Evolutionary conservation across 2,113 vertebrate genomes (phyloP).

Genomic region (Cyphomyrus plagiostoma): DNA sequence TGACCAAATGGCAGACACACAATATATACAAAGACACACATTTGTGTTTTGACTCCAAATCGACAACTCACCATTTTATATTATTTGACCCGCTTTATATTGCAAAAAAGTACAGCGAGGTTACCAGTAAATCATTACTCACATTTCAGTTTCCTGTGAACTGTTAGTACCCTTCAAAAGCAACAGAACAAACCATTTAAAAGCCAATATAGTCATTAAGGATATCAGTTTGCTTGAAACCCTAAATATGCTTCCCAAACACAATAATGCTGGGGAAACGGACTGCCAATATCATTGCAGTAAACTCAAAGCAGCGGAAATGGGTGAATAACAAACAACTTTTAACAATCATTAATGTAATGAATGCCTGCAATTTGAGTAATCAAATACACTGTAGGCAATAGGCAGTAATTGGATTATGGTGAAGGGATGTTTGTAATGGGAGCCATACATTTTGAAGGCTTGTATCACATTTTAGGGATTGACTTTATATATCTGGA

Average conservation of each 20-base stretch:
- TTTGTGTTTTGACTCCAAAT: background rate
- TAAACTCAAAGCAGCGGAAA: background rate
- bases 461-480: background rate
- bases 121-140: background rate
- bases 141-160: background rate
- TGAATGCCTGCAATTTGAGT: background rate
- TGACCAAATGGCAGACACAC: background rate
- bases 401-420: background rate
- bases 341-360: conserved; percentile 11
- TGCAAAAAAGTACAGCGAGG: background rate
- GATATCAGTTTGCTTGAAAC: conserved; percentile 2
- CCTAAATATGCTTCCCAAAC: background rate
- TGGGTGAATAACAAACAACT: background rate
- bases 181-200: background rate
- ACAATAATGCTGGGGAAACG: background rate
- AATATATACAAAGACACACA: background rate
- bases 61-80: background rate
- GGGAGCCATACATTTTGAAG: background rate
- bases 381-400: background rate
- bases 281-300: background rate
- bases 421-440: background rate
- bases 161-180: too few relatives aligned
- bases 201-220: background rate
- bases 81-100: background rate
- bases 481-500: background rate